Conservation (phyloP, 2,113 vertebrate species). For the Lagenorhynchus albirostris region DNA sequence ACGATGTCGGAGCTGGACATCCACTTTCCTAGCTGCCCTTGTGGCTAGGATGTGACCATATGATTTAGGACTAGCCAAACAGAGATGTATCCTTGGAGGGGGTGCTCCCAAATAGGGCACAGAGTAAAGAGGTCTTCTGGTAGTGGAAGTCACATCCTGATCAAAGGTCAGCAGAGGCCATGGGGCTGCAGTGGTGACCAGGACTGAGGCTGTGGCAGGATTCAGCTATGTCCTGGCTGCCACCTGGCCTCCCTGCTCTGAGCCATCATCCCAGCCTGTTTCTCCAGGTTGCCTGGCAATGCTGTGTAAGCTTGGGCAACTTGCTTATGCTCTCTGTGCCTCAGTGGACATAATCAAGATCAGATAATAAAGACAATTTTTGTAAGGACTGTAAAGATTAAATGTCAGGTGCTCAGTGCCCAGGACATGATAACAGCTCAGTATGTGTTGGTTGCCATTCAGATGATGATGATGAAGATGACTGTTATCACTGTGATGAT, state of each 20-base stretch:
- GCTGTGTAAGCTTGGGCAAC: not conserved
- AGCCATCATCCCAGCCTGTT: not conserved
- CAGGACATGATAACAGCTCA: not conserved
- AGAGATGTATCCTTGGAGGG: not conserved
- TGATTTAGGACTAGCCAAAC: not conserved
- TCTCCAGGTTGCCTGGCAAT: not conserved
- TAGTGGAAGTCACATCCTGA: not conserved
- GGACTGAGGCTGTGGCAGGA: not conserved
- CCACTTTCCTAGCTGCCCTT: not conserved
- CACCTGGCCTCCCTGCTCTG: not conserved
- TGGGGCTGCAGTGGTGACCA: fast-evolving
- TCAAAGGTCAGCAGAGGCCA: not conserved
- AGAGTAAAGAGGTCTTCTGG: not conserved
- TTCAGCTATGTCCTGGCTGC: not conserved
- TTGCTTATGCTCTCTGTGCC: not conserved
- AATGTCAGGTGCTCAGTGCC: not conserved
- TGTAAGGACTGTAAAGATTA: not conserved
- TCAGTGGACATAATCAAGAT: not conserved
- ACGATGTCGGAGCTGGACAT: fast-evolving
- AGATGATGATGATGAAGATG: not conserved
- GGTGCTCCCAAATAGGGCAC: not conserved
- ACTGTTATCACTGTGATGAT: fast-evolving
- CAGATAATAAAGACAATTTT: not conserved
- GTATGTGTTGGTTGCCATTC: fast-evolving
- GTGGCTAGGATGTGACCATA: fast-evolving